Evolutionary conservation across 2,888 invertebrate species (phyloP), one percentile per base, ranked within the genome.

Genomic region (Alsophila aescularia): DNA sequence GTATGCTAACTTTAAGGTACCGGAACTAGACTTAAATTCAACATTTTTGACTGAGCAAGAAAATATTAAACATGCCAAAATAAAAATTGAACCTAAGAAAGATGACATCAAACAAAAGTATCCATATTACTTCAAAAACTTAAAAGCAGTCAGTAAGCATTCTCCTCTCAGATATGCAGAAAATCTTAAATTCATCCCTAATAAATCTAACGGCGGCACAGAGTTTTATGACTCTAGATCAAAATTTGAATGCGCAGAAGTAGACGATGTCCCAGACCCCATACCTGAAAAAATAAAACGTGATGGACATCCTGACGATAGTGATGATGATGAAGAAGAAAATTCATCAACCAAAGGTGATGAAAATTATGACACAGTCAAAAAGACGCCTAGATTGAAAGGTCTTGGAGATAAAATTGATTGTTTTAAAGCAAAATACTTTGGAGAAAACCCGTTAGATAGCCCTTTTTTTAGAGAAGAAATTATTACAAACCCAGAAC

Each of bases 351-450:
- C 64, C n/a, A 75, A 81, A 49, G 73, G 71, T 64, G 58, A 82
- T 67, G 67, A 72, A 35, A 64, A 78, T 53, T 80, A 79, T 57
- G 73, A 81, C 18, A 66, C 72, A 39, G 52, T 66, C 10, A 83
- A 86, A 60, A 75, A 90, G 62, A 77, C 81, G 48, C 93, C 92
- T 0, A 90, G 95, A 51, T 80, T 96, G 0, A 83, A 83, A 57
- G 93, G 94, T 1, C 81, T 96, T 15, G 96, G 96, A 0, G 94
- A 95, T 62, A 95, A 95, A 85, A 94, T 96, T 14, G 94, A 95
- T 62, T 96, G 96, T 70, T 93, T 95, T 21, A 95, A 95, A 79
- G 87, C 90, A 0, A 95, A 95, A 84, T 96, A 94, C 76, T 96
- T 96, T 75, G 96, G 95, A 0, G 89, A 93, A 56, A 93, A 96